Base-by-base conservation (phyloP, 2,888 invertebrate species). In the Stictocephala bisonia region DNA sequence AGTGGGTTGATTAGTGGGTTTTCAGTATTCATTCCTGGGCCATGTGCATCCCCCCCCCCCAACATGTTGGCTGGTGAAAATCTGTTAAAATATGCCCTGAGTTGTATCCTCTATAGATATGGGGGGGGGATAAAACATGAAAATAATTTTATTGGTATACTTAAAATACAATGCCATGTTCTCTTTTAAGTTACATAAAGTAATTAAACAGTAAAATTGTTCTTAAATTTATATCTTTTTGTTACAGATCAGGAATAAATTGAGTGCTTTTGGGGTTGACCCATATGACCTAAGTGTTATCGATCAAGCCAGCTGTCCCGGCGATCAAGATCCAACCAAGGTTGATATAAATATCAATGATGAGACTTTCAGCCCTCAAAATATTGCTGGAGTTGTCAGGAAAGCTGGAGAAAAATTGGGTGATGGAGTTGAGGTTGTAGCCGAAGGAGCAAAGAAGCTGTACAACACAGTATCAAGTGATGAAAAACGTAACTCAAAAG, bases 231-330 rank as follows among this genome's bases (percentile, higher is more conserved):
- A n/a, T n/a, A n/a, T n/a, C 26, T 60, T 26, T 70, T 51, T 73
- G 68, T 82, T 81, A 29, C 83, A 91, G 88, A 83, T 93, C 81
- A 90, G 93, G 24, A 84, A 86, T 15, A 88, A 88, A 79, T 82
- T 94, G 74, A 83, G 88, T 0, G 84, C 85, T 0, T 90, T 85
- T 81, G 90, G 91, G 53, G 89, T 94, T n/a, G 90, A 93, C 83
- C 93, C 93, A 0, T 92, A 86, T 83, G 91, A 92, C 80, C 83
- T 94, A 76, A 92, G 91, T 75, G 89, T 92, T 77, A 89, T 94
- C 77, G 87, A 88, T 4, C 94, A 94, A 82, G 86, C 80, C 24
- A 88, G 88, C 15, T 94, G 94, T 82, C 78, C 83, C 11, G 88
- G 88, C 75, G 86, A 87, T 79, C 85, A 88, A 76, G 86, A 76